phyloP scores from a whole-genome alignment of 2,888 invertebrate species.

The Meteorus colon region DNA sequence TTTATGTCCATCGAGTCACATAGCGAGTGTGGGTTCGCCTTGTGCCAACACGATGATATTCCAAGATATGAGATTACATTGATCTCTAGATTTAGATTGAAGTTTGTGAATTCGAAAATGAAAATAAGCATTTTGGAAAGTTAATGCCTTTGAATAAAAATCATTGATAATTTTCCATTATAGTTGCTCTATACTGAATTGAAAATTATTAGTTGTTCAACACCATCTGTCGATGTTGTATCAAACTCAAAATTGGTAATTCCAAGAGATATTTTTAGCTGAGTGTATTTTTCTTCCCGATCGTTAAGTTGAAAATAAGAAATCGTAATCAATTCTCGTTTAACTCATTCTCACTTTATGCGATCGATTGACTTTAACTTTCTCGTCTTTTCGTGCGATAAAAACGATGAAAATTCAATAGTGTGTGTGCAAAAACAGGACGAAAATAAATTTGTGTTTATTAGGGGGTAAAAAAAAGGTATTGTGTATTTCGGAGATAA shows the following conservation, averaged over 20 bases:
- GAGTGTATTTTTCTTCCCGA: too few species aligned
- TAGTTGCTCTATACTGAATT: too few species aligned
- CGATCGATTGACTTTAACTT: neutral
- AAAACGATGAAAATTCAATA: slow-evolving; percentile 22
- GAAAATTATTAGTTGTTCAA: too few species aligned
- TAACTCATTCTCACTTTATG: neutral
- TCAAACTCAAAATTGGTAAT: too few species aligned
- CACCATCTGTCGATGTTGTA: too few species aligned
- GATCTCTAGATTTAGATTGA: neutral
- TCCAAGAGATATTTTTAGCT: too few species aligned
- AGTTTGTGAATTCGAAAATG: too few species aligned
- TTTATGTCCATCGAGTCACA: neutral
- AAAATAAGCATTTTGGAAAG: too few species aligned
- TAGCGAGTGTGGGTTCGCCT: neutral
- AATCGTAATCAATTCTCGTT: too few species aligned
- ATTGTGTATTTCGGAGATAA: neutral
- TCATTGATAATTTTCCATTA: too few species aligned
- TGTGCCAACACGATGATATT: neutral
- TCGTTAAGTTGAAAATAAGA: too few species aligned
- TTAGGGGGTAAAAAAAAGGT: slow-evolving; percentile 23
- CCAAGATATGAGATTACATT: neutral
- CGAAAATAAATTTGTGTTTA: slow-evolving; percentile 38
- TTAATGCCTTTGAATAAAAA: too few species aligned
- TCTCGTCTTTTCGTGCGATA: neutral
- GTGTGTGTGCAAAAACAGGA: neutral